Base-by-base conservation (phyloP, 2,888 invertebrate genomes). In the Meteorus cinctellus region DNA sequence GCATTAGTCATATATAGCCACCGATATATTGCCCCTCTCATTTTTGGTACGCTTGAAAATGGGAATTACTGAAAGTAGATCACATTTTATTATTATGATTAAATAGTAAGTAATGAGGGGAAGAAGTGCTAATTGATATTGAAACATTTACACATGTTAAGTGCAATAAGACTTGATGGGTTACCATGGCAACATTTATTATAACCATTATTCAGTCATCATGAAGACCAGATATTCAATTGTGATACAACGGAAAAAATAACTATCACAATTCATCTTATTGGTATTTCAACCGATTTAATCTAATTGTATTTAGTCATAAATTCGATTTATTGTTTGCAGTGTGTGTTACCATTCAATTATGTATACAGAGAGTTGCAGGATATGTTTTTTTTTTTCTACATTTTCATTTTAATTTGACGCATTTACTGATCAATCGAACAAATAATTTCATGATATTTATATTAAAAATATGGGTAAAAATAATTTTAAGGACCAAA, bases 401-500 rank as follows among this genome's bases (percentile, higher is more conserved):
- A 1, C 24, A 24, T 24, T 1, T 24, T 24, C 24, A 1, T 48
- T 48, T 5, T 45, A 48, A n/a, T 31, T 45, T 14, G 34, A 27
- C 63, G 45, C n/a, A 71, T 66, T 59, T 48, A 66, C 72, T 68
- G 36, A 74, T 67, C 66, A 48, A 70, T 67, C 29, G 55, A 76
- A 65, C 65, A 74, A 19, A 63, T 59, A 68, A 76, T 16, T 24
- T 72, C 31, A 65, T 31, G 10, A 36, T 14, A 60, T 65, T 72
- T 66, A 66, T 55, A 16, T 55, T 19, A 34, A 19, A 41, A 31
- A 4, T 51, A 55, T 45, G 31, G 14, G 45, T 77, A 78, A 81
- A 81, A 81, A 82, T 86, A 87, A 84, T 81, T 74, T 87, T 87
- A 88, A 89, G 87, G 88, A 89, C 89, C 89, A 89, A 89, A 89